Evolutionary conservation across 2,888 invertebrate species (phyloP).

Genomic region (Ptychoptera contaminata): DNA sequence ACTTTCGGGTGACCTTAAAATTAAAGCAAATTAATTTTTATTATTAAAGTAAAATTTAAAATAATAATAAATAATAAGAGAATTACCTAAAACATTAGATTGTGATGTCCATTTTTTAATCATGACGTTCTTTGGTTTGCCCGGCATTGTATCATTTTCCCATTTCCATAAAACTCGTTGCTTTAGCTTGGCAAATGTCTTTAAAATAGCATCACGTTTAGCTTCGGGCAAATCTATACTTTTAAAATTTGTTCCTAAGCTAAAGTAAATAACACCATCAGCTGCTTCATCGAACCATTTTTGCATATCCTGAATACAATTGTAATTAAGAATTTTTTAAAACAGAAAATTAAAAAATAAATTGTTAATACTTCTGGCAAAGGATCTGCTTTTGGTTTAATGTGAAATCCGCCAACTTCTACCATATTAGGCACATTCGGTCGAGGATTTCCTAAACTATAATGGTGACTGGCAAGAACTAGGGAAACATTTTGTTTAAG

Average conservation of each 20-base stretch:
- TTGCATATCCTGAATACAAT: constrained; percentile 29
- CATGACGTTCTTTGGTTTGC: constrained; percentile 18
- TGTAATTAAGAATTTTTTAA: too few species aligned
- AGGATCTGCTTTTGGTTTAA: constrained; percentile 20
- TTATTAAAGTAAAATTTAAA: too few species aligned
- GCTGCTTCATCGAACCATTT: constrained; percentile 26
- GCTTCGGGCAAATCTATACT: constrained; percentile 18
- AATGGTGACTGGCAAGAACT: constrained; percentile 25
- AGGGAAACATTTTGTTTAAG: constrained; percentile 18
- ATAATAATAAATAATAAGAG: too few species aligned
- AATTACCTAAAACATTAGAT: constrained; percentile 31
- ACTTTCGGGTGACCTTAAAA: constrained; percentile 29
- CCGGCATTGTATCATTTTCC: constrained; percentile 17
- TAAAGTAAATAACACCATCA: constrained; percentile 33
- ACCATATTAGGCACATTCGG: constrained; percentile 29
- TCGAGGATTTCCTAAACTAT: constrained; percentile 22
- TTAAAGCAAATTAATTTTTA: too few species aligned
- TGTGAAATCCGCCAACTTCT: constrained; percentile 29
- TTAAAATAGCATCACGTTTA: neutral
- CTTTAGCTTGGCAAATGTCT: constrained; percentile 7
- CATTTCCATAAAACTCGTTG: constrained; percentile 9
- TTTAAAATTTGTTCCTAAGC: constrained; percentile 31
- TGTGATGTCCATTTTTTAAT: constrained; percentile 28
- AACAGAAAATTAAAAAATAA: too few species aligned
- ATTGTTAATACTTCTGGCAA: constrained; percentile 16